These are phyloP conservation scores for Malurus elegans DNA, from an alignment of 2,113 vertebrate species.

Conservation along the genomic window DNA sequence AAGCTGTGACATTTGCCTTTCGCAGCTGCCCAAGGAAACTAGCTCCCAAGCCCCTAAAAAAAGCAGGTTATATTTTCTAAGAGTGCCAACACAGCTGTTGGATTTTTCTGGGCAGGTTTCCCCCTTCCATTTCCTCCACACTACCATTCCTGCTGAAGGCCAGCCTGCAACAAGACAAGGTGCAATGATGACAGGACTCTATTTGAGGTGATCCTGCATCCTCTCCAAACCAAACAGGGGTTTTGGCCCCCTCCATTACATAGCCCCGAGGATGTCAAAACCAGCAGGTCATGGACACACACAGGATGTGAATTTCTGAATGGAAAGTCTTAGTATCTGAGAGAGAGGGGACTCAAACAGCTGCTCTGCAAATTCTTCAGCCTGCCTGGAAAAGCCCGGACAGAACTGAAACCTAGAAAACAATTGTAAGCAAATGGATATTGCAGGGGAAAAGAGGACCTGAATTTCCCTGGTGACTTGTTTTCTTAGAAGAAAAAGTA, in stretches of 20 bases:
- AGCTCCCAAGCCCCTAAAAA: neutral
- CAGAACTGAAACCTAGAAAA: neutral
- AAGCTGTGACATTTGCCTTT: neutral
- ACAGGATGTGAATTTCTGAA: neutral
- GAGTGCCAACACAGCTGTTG: neutral
- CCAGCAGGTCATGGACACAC: neutral
- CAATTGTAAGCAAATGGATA: rapidly evolving
- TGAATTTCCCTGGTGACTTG: neutral
- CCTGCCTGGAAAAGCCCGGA: neutral
- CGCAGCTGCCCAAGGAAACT: neutral
- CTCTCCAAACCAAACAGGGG: neutral
- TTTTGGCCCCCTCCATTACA: neutral
- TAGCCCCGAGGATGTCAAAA: neutral
- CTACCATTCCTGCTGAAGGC: neutral
- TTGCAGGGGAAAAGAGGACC: neutral
- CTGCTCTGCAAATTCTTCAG: neutral
- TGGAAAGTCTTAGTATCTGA: rapidly evolving
- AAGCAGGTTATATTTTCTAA: neutral
- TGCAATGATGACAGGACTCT: neutral
- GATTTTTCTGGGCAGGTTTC: neutral
- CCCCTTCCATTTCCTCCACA: neutral
- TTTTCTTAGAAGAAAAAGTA: neutral
- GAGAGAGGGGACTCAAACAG: neutral
- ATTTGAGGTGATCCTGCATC: neutral
- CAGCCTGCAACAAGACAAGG: neutral